Evolutionary conservation across 2,888 invertebrate species (phyloP).

Genomic region (Conchocele bisecta): DNA sequence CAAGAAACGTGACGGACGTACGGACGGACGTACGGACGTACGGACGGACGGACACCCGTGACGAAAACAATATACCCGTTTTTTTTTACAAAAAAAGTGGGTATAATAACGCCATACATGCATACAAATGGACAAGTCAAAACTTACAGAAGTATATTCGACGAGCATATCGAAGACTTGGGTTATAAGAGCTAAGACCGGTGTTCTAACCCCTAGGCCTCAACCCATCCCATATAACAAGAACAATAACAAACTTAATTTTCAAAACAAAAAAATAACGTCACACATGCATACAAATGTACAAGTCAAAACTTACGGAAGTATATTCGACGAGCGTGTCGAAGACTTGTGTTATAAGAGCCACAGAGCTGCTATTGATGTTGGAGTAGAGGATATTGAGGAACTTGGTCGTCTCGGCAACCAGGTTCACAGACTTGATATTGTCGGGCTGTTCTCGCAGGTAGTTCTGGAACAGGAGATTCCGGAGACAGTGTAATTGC

Average conservation of each 20-base stretch:
- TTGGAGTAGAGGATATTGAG: constrained; percentile 78
- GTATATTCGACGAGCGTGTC: constrained; percentile 80
- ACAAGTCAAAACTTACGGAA: constrained; percentile 69
- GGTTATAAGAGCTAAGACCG: constrained; percentile 69
- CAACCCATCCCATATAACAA: neutral
- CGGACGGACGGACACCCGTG: no score
- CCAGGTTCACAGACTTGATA: constrained; percentile 82
- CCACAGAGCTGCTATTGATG: constrained; percentile 75
- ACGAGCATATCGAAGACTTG: constrained; percentile 81
- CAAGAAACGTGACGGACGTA: no score
- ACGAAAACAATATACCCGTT: no score
- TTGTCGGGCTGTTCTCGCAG: constrained; percentile 82
- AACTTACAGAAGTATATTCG: constrained; percentile 79
- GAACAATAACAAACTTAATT: neutral
- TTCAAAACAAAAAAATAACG: neutral
- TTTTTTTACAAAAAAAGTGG: no score
- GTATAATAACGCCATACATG: neutral
- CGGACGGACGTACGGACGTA: no score
- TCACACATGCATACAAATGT: neutral
- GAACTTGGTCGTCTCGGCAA: constrained; percentile 80
- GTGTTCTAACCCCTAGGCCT: no score
- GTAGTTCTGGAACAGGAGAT: constrained; percentile 75
- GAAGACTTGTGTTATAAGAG: constrained; percentile 79
- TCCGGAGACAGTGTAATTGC: no score
- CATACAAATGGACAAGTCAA: neutral